phyloP scores from a whole-genome alignment of 2,113 vertebrate species.

The Galbula dea region DNA sequence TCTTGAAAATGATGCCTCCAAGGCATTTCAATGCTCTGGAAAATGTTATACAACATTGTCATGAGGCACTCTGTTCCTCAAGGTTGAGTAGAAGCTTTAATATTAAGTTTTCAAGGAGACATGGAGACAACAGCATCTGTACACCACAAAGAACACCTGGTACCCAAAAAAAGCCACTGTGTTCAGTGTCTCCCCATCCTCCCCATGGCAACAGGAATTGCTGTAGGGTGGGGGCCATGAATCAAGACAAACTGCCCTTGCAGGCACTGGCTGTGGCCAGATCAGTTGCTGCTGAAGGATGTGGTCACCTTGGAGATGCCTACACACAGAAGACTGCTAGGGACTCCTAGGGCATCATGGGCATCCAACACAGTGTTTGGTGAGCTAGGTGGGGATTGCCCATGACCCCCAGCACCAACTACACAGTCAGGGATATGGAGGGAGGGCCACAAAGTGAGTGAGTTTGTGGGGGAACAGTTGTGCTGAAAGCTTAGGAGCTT shows the following conservation, averaged over 20 bases:
- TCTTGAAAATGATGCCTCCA: not conserved
- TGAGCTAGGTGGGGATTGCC: not conserved
- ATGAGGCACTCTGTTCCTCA: not conserved
- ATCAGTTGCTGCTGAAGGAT: not conserved
- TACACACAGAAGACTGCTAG: not conserved
- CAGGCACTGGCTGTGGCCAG: not conserved
- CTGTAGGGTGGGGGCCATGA: not conserved
- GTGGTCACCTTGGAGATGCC: not conserved
- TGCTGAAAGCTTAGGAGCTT: not conserved
- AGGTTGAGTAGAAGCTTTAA: not conserved
- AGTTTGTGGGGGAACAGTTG: rapidly evolving
- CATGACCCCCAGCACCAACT: not conserved
- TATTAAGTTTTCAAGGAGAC: not conserved
- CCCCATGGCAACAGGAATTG: not conserved
- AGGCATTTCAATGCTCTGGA: not conserved
- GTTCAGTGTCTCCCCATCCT: not conserved
- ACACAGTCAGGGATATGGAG: not conserved
- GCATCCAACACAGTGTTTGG: not conserved
- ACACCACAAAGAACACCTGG: not conserved
- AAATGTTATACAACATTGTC: not conserved
- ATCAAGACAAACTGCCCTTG: not conserved
- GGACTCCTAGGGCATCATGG: not conserved
- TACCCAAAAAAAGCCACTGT: not conserved
- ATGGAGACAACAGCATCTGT: not conserved
- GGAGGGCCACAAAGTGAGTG: not conserved